Evolutionary conservation across 2,888 invertebrate species (phyloP).

Genomic region (Polyommatus iphigenia): DNA sequence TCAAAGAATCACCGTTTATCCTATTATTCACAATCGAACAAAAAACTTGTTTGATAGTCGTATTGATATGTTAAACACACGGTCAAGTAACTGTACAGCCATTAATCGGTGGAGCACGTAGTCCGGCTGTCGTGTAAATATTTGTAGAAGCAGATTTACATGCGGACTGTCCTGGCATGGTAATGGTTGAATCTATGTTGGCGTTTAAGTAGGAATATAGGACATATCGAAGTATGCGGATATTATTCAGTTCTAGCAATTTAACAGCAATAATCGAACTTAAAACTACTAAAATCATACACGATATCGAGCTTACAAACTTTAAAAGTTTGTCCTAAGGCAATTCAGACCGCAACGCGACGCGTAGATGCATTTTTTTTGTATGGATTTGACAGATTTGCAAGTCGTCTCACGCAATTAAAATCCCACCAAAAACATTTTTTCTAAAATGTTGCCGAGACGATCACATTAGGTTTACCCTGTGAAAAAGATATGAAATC

Average conservation of each 20-base stretch:
- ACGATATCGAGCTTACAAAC: too few relatives aligned
- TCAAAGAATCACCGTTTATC: background rate
- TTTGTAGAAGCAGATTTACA: slow-evolving; percentile 77
- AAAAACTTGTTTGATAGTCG: slow-evolving; percentile 17
- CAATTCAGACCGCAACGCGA: too few relatives aligned
- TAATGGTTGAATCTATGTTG: slow-evolving; percentile 54
- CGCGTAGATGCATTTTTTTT: too few relatives aligned
- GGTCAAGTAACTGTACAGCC: slow-evolving; percentile 67
- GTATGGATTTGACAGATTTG: too few relatives aligned
- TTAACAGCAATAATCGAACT: background rate
- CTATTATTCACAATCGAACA: background rate
- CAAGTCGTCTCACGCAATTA: too few relatives aligned
- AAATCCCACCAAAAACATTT: too few relatives aligned
- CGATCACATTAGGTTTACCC: too few relatives aligned
- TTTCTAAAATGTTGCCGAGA: too few relatives aligned
- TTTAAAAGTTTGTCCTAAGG: too few relatives aligned
- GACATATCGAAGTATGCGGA: background rate
- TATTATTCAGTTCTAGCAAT: background rate
- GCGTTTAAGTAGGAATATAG: slow-evolving; percentile 35
- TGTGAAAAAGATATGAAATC: too few relatives aligned
- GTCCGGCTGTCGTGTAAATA: slow-evolving; percentile 75
- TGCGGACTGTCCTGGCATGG: slow-evolving; percentile 70
- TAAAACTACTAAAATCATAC: too few relatives aligned
- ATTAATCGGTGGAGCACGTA: slow-evolving; percentile 67
- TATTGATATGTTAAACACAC: slow-evolving; percentile 45